Evolutionary conservation across 2,888 invertebrate species (phyloP).

Genomic region (Temnothorax unifasciatus): DNA sequence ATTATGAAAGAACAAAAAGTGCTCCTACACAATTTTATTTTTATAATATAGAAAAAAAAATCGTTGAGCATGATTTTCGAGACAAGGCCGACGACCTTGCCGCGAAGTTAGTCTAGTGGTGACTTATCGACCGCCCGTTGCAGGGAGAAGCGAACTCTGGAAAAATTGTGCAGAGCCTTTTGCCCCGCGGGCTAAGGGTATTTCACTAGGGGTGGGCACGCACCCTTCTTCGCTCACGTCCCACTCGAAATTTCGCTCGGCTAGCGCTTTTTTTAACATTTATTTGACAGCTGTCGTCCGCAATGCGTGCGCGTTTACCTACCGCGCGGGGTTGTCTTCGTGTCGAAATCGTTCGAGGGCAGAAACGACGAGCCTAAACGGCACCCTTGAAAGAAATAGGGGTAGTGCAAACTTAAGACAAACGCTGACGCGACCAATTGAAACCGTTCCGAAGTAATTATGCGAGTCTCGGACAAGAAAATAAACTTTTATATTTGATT

Average conservation of each 20-base stretch:
- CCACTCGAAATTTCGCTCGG: conserved; percentile 86
- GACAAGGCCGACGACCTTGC: conserved; percentile 36
- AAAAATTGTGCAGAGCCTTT: conserved; percentile 77
- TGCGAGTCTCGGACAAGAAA: neutral
- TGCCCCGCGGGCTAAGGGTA: conserved; percentile 76
- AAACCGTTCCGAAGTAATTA: conserved; percentile 29
- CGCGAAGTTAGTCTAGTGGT: conserved; percentile 68
- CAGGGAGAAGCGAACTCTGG: conserved; percentile 75
- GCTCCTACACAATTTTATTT: neutral
- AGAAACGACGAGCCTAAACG: conserved; percentile 30
- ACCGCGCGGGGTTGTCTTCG: conserved; percentile 57
- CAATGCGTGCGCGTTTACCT: conserved; percentile 79
- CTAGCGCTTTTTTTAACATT: conserved; percentile 85
- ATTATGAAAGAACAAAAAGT: neutral
- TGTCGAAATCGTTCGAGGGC: conserved; percentile 13
- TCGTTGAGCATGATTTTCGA: neutral
- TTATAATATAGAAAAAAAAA: neutral
- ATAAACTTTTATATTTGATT: neutral
- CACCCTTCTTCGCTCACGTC: conserved; percentile 79
- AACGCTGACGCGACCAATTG: conserved; percentile 27
- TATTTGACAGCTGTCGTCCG: conserved; percentile 86
- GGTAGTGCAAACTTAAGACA: conserved; percentile 40
- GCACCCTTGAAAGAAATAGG: conserved; percentile 26
- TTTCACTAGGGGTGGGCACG: conserved; percentile 78
- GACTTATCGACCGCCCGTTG: conserved; percentile 79